A percentile compares a stretch with the other conserved stretches of the same genome.
Evolutionary conservation across 2,113 vertebrate genomes (phyloP).

Genomic region (Sinosuthora webbiana): DNA sequence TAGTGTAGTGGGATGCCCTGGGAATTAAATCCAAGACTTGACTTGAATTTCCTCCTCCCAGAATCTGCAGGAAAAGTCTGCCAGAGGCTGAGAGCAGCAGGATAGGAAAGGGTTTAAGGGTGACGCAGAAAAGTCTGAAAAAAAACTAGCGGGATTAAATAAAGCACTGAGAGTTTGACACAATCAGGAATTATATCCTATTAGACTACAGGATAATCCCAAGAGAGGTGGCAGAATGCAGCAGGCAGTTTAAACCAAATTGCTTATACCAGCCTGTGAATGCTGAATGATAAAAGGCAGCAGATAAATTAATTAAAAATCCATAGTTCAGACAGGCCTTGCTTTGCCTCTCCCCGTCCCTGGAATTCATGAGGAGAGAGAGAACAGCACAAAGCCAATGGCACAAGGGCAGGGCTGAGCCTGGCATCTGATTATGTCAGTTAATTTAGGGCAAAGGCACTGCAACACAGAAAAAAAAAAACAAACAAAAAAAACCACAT

Average conservation of each 20-base stretch:
- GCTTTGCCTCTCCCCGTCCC: background rate
- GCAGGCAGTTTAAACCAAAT: conserved; percentile 22
- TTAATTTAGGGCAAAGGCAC: conserved; percentile 7
- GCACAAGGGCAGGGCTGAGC: background rate
- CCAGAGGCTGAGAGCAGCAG: background rate
- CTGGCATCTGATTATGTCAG: background rate
- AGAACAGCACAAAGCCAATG: background rate
- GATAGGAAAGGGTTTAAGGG: background rate
- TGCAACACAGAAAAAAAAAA: background rate
- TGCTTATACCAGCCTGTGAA: background rate
- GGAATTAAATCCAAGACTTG: background rate
- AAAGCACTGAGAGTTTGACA: background rate
- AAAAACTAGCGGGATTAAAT: background rate
- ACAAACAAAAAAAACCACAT: background rate
- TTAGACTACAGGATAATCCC: conserved; percentile 41
- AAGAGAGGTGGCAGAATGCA: conserved; percentile 25
- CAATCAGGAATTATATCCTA: conserved; percentile 13
- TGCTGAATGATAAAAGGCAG: conserved; percentile 17
- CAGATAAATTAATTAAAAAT: conserved; percentile 52
- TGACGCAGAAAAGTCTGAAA: background rate
- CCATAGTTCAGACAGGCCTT: background rate
- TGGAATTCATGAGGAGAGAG: background rate
- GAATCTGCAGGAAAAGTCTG: background rate
- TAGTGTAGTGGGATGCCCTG: background rate
- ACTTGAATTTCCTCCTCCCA: background rate